Evolutionary conservation across 2,797 vertebrate species (phyloP), one percentile per base, ranked within the genome.

Genomic region (Hemitrygon akajei): DNA sequence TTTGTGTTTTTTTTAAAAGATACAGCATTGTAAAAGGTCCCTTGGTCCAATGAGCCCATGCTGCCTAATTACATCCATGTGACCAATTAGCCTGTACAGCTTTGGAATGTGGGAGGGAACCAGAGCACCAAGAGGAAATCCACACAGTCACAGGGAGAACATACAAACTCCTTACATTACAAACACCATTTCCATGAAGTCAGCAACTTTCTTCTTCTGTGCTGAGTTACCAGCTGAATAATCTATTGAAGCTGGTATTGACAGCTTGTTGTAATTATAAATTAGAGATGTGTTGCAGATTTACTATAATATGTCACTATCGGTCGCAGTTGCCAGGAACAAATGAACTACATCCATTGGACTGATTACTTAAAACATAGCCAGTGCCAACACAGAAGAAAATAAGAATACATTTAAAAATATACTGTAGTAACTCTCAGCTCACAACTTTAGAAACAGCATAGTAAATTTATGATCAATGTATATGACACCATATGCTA

Each of bases 181-280:
- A 63, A 63, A n/a, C 56, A 87, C 63, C 84, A 87, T 63, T 87
- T 63, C 84, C 30, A 56, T n/a, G 6, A 30, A 87, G 84, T 87
- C 84, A 87, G 82, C 84, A 87, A 58, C 27, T 63, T 87, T 87
- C 60, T 60, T 86, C 58, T n/a, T 86, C 27, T 1, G 30, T 30
- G 1, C 27, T 14, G 27, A 60, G 58, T 60, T 87, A 87, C n/a
- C 84, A 87, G 27, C 84, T 87, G 84, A 87, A 87, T 63, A 56
- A 87, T 63, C 84, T 56, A 63, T 87, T 63, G 84, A 87, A 30
- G 58, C 84, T 87, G 12, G 14, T 87, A 87, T 14, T 58, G 2
- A 58, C 60, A 63, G 84, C 27, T 87, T 87, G 84, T 27, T 87
- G 84, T 60, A 87, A 27, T 63, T 87, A 56, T 87, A 87, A 87